phyloP scores from a whole-genome alignment of 2,113 vertebrate species.

The Morone saxatilis region DNA sequence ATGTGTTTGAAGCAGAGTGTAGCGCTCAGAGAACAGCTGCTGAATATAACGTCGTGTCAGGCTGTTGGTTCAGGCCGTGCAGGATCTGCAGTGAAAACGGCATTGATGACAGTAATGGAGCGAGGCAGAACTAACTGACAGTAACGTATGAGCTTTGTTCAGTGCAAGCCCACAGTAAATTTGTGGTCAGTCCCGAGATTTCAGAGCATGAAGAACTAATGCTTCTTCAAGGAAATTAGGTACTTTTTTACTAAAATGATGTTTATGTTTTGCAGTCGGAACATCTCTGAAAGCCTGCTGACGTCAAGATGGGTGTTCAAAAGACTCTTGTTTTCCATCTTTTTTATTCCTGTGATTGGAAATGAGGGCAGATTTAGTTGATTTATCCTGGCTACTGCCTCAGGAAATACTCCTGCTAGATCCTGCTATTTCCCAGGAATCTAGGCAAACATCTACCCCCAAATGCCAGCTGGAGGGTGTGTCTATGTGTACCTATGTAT shows the following conservation, averaged over 20 bases:
- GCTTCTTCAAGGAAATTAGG: constrained; percentile 10
- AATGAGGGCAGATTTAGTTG: not conserved
- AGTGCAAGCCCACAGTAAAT: not conserved
- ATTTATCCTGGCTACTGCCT: no score
- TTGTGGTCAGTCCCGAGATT: constrained; percentile 26
- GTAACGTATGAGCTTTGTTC: not conserved
- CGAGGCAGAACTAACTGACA: constrained; percentile 31
- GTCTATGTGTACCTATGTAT: no score
- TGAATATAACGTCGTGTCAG: not conserved
- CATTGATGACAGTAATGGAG: constrained; percentile 28
- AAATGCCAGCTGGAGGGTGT: no score
- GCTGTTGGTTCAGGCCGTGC: no score
- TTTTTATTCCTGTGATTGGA: not conserved
- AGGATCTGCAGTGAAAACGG: not conserved
- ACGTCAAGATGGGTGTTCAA: not conserved
- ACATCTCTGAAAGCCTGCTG: not conserved
- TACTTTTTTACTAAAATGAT: not conserved
- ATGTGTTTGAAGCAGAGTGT: not conserved
- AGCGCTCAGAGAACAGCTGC: not conserved
- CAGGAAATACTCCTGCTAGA: not conserved
- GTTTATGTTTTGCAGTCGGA: not conserved
- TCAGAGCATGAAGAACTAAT: not conserved
- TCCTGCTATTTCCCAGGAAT: no score
- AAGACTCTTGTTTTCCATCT: not conserved
- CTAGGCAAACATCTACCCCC: no score